These are phyloP conservation scores for Lethenteron reissneri DNA, from an alignment of 2,113 vertebrate species.

Conservation along the genomic window DNA sequence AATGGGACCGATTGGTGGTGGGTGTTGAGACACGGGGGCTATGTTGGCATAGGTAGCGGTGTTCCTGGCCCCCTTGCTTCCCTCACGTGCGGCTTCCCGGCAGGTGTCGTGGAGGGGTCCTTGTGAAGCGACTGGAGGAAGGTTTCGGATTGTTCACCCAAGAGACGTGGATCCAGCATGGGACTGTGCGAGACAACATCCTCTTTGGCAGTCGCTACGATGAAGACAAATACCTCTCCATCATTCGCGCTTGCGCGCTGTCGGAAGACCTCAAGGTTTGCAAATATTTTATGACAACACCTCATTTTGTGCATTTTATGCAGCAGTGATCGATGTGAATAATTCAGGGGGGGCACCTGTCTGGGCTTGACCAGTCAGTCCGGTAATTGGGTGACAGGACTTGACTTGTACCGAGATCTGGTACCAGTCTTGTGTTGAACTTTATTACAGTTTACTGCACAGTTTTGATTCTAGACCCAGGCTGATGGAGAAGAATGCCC, in stretches of 20 bases:
- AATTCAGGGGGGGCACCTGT: too few species aligned
- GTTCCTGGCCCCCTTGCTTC: not conserved
- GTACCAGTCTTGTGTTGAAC: too few species aligned
- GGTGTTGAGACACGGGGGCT: not conserved
- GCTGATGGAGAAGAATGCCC: too few species aligned
- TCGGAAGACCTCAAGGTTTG: conserved; percentile 47
- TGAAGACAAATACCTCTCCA: conserved; percentile 37
- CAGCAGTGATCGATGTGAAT: too few species aligned
- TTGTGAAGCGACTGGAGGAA: conserved; percentile 31
- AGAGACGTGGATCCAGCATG: conserved; percentile 88
- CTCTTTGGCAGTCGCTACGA: conserved; percentile 60
- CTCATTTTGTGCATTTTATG: too few species aligned
- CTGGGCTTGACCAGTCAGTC: too few species aligned
- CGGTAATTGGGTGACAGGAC: too few species aligned
- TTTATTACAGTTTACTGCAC: too few species aligned
- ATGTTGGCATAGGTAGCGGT: not conserved
- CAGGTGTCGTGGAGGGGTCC: conserved; percentile 41
- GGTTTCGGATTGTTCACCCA: conserved; percentile 65
- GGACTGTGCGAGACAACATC: conserved; percentile 71
- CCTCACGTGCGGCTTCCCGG: conserved; percentile 6
- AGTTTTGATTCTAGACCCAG: too few species aligned
- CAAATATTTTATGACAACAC: not conserved
- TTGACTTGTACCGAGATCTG: too few species aligned
- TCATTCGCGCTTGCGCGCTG: conserved; percentile 70
- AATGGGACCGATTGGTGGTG: not conserved